Base-by-base conservation (phyloP, 2,888 invertebrate species). In the Syrphus vitripennis region DNA sequence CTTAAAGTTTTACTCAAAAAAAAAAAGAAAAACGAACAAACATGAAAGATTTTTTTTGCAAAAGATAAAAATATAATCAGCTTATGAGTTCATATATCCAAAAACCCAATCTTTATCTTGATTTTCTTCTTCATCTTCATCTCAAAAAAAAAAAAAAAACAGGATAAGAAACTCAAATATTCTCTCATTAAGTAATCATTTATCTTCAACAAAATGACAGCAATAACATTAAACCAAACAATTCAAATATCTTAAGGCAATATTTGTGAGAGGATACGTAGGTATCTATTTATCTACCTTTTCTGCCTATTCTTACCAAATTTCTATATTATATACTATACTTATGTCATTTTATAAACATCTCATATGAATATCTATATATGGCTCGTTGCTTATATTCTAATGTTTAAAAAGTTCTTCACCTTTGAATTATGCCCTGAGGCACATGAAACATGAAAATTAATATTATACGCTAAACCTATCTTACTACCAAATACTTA, bases 121-220 rank as follows among this genome's bases (percentile, higher is more conserved):
- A n/a, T n/a, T n/a, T n/a, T n/a, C n/a, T n/a, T n/a, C n/a, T n/a
- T n/a, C n/a, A n/a, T n/a, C n/a, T n/a, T n/a, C n/a, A n/a, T n/a
- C n/a, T n/a, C n/a, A n/a, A n/a, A n/a, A n/a, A n/a, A n/a, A n/a
- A n/a, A n/a, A n/a, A n/a, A n/a, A n/a, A 42, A 29, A 63, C n/a
- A 16, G 7, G 31, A 53, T 61, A 69, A 74, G 42, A 24, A 61
- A 55, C 16, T 29, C 42, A 71, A 63, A 83, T 72, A 69, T 67
- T 72, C 67, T 79, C 74, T 75, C 79, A 83, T 83, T 79, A 83
- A 69, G 69, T 63, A 72, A 55, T 61, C 53, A 79, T 83, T 79
- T 72, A 83, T 79, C 83, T 79, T 83, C 48, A 55, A 40, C 74
- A 24, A 69, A 83, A 72, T 75, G 63, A 74, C 74, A 83, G 78